Evolutionary conservation across 2,888 invertebrate genomes (phyloP).

Genomic region (Leucophenga montana): DNA sequence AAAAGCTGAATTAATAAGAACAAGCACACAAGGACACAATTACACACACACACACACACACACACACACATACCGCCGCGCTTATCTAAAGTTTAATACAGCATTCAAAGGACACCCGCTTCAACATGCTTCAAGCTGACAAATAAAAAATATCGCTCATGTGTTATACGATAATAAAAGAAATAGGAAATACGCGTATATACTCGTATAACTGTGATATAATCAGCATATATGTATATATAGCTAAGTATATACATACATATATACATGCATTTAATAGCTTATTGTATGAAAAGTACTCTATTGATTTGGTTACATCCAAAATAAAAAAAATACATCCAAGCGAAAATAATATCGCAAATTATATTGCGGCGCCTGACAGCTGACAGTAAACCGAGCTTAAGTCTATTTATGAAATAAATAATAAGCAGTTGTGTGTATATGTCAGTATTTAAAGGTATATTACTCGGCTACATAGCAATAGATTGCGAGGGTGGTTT

Average conservation of each 20-base stretch:
- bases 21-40: slow-evolving; percentile 25
- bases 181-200: background rate
- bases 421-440: background rate
- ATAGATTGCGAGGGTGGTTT: too few species aligned
- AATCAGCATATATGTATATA: background rate
- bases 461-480: too few species aligned
- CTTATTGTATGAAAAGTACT: slow-evolving; percentile 18
- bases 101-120: background rate
- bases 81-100: background rate
- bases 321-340: slow-evolving; percentile 60
- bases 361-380: slow-evolving; percentile 46
- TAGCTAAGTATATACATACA: too few species aligned
- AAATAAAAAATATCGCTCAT: slow-evolving; percentile 1
- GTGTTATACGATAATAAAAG: background rate
- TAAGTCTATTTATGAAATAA: slow-evolving; percentile 25
- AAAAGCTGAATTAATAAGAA: slow-evolving; percentile 45
- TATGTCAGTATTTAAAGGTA: too few species aligned
- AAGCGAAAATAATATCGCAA: slow-evolving; percentile 36
- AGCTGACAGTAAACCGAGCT: slow-evolving; percentile 25
- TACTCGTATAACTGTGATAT: background rate
- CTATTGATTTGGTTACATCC: slow-evolving; percentile 45
- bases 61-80: slow-evolving; percentile 15
- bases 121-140: background rate
- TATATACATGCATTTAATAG: slow-evolving; percentile 22
- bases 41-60: slow-evolving; percentile 35